These are phyloP conservation scores for Chesias legatella DNA, from an alignment of 2,888 invertebrate species.

Conservation along the genomic window DNA sequence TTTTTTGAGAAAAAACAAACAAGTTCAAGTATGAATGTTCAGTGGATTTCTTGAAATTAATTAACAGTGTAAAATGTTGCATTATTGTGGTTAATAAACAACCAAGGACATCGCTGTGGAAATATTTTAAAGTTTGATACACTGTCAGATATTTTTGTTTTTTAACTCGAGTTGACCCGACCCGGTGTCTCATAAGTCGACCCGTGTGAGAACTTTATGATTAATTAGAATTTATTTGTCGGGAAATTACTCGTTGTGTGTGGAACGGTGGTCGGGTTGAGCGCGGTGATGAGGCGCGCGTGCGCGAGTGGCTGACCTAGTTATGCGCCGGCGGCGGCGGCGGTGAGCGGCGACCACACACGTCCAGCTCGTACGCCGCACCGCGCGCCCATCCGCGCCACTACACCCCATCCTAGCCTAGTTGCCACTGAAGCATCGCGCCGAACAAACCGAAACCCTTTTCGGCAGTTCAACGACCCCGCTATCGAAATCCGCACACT, in stretches of 20 bases:
- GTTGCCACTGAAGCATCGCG: constrained; percentile 55
- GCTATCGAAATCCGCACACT: constrained; percentile 79
- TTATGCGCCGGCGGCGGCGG: constrained; percentile 57
- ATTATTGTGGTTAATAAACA: constrained; percentile 20
- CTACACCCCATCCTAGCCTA: constrained; percentile 49
- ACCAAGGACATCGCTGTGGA: constrained; percentile 29
- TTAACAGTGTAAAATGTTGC: constrained; percentile 23
- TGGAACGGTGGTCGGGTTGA: constrained; percentile 31
- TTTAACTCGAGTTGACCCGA: no score
- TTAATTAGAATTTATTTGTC: constrained; percentile 12
- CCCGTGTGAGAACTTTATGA: background rate
- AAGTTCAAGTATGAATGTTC: constrained; percentile 13
- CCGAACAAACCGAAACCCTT: constrained; percentile 70
- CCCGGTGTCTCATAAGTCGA: background rate
- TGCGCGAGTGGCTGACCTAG: constrained; percentile 69
- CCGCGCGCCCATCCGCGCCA: constrained; percentile 45
- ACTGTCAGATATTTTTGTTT: constrained; percentile 5
- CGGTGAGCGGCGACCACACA: constrained; percentile 58
- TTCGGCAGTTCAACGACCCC: constrained; percentile 73
- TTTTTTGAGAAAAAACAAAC: constrained; percentile 12
- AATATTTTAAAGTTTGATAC: background rate
- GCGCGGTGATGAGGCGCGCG: constrained; percentile 57
- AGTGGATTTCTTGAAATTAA: constrained; percentile 20
- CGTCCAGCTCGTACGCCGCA: constrained; percentile 35
- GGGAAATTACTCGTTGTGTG: constrained; percentile 16